These are phyloP conservation scores for Rhombomys opimus DNA, from an alignment of 2,113 vertebrate genomes.

Conservation along the genomic window DNA sequence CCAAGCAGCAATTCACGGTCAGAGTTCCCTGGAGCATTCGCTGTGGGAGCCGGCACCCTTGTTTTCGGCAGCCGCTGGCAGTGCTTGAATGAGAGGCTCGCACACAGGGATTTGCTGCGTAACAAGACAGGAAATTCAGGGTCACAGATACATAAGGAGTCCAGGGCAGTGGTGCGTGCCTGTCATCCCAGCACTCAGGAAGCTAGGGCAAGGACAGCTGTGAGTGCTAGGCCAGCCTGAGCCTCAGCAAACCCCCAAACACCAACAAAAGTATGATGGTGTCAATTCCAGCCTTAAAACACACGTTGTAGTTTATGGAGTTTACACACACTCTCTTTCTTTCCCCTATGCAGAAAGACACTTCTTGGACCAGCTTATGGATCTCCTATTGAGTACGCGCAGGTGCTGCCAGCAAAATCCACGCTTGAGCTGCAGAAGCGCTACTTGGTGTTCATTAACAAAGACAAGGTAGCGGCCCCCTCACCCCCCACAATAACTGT, in stretches of 20 bases:
- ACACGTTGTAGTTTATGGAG: neutral
- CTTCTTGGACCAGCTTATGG: constrained; percentile 91
- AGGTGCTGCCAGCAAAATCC: constrained; percentile 86
- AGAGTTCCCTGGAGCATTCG: neutral
- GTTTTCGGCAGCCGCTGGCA: neutral
- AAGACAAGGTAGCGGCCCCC: constrained; percentile 89
- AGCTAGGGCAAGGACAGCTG: neutral
- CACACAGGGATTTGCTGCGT: neutral
- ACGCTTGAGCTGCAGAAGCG: constrained; percentile 75
- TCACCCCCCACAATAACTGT: neutral
- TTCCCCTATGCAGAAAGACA: constrained; percentile 89
- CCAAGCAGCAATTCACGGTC: neutral
- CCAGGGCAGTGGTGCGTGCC: neutral
- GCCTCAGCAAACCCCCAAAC: neutral
- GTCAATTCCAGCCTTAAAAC: neutral
- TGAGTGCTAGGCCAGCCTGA: neutral
- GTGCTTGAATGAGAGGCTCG: neutral
- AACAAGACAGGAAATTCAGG: neutral
- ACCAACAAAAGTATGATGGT: neutral
- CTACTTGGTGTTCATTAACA: constrained; percentile 92
- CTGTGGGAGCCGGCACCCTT: neutral
- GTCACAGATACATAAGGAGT: neutral
- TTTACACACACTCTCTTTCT: neutral
- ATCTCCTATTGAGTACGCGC: constrained; percentile 91
- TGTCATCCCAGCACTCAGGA: neutral